Conservation (phyloP, 2,888 invertebrate genomes). For the Phaedon cochleariae region DNA sequence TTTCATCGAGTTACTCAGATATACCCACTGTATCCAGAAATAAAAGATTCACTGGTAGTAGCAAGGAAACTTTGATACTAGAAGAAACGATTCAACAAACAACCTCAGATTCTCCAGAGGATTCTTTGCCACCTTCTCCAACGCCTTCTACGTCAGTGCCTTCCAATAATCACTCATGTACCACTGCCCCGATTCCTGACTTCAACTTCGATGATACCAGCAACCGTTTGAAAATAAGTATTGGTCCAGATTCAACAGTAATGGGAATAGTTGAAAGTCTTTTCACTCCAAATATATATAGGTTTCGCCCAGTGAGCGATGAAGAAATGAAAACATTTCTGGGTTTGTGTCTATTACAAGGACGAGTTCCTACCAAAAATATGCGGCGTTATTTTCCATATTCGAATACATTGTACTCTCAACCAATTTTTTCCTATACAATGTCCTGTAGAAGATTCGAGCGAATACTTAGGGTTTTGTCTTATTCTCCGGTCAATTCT, state of each 20-base stretch:
- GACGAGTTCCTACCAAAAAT: constrained; percentile 16
- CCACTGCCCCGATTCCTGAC: background rate
- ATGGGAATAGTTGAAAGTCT: constrained; percentile 9
- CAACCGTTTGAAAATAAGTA: background rate
- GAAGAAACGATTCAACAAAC: background rate
- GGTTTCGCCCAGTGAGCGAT: constrained; percentile 10
- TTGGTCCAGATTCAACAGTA: background rate
- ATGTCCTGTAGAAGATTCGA: constrained; percentile 13
- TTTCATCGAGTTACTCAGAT: constrained; percentile 11
- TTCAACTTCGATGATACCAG: constrained; percentile 4
- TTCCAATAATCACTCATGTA: no score
- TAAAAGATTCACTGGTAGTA: constrained; percentile 4
- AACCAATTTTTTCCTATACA: constrained; percentile 1
- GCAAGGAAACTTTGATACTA: background rate
- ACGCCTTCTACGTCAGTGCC: no score
- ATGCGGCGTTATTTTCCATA: constrained; percentile 20
- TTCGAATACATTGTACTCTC: constrained; percentile 6
- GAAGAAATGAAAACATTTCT: constrained; percentile 23
- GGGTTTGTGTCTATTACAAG: constrained; percentile 14
- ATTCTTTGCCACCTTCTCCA: no score
- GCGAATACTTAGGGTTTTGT: constrained; percentile 1
- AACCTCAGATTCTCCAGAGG: background rate
- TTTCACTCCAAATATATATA: constrained; percentile 15
- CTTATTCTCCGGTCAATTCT: background rate
- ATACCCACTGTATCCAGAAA: constrained; percentile 1